Conservation (phyloP, 2,797 vertebrate species). For the Sphenodon punctatus region DNA sequence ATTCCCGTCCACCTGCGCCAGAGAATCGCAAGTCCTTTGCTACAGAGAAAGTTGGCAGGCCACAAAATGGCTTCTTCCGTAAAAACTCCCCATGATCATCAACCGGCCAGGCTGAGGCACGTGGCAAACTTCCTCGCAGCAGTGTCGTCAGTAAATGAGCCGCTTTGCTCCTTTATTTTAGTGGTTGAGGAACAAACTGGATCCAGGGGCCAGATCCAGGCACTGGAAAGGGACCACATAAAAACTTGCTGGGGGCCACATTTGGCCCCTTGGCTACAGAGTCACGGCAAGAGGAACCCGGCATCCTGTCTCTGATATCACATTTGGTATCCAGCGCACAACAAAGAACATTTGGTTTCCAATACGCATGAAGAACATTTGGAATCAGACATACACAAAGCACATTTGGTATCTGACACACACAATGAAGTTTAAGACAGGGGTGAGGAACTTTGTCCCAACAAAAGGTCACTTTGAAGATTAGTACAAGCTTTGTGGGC, state of each 20-base stretch:
- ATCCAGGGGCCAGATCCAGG: no score
- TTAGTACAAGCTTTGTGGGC: no score
- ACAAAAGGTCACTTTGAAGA: no score
- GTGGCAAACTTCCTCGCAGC: neutral
- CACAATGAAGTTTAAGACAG: no score
- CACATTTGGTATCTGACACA: no score
- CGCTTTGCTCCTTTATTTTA: neutral
- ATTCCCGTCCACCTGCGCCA: neutral
- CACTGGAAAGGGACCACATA: no score
- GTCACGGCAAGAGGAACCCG: neutral
- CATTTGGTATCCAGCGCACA: neutral
- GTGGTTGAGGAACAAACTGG: neutral
- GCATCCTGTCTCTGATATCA: neutral
- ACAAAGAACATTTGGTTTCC: no score
- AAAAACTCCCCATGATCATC: neutral
- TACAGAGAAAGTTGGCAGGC: neutral
- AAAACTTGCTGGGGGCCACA: no score
- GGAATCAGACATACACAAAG: no score
- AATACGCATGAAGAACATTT: no score
- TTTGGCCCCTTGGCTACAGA: no score
- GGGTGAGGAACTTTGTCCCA: no score
- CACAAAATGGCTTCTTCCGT: neutral
- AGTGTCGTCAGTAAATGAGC: neutral
- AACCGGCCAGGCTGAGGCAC: neutral
- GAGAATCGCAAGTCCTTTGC: neutral